These are phyloP conservation scores for Cynopterus sphinx DNA, from an alignment of 2,797 vertebrate genomes.

Conservation along the genomic window DNA sequence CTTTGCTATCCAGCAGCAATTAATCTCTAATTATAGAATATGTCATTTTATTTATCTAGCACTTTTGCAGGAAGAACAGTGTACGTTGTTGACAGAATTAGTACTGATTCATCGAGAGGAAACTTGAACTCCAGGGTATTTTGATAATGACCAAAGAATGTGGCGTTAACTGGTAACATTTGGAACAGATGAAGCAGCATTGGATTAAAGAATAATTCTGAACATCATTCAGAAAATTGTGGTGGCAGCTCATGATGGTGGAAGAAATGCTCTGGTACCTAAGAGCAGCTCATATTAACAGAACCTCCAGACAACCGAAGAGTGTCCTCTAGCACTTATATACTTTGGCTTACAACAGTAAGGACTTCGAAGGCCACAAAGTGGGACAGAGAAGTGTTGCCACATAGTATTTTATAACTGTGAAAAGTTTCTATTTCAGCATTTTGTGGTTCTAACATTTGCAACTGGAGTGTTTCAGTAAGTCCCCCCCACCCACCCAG, in stretches of 20 bases:
- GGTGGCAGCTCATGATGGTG: neutral
- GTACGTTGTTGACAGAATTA: neutral
- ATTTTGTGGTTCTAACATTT: neutral
- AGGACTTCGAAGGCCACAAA: neutral
- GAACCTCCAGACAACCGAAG: neutral
- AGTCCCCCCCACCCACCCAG: neutral
- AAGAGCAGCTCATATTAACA: neutral
- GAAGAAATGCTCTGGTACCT: neutral
- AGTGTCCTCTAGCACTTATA: neutral
- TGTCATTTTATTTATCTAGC: neutral
- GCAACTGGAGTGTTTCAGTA: neutral
- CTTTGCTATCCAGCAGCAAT: slow-evolving; percentile 16
- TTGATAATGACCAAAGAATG: neutral
- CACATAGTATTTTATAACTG: neutral
- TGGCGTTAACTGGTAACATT: neutral
- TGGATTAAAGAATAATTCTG: neutral
- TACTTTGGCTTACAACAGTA: neutral
- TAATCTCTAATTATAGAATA: neutral
- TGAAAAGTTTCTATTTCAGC: neutral
- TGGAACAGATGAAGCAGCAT: neutral
- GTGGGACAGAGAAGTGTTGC: neutral
- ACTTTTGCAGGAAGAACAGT: neutral
- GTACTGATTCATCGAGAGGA: neutral
- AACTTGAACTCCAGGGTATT: slow-evolving; percentile 14
- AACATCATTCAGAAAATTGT: neutral